Base-by-base conservation (phyloP, 2,888 invertebrate species). In the Caenorhabditis angaria region DNA sequence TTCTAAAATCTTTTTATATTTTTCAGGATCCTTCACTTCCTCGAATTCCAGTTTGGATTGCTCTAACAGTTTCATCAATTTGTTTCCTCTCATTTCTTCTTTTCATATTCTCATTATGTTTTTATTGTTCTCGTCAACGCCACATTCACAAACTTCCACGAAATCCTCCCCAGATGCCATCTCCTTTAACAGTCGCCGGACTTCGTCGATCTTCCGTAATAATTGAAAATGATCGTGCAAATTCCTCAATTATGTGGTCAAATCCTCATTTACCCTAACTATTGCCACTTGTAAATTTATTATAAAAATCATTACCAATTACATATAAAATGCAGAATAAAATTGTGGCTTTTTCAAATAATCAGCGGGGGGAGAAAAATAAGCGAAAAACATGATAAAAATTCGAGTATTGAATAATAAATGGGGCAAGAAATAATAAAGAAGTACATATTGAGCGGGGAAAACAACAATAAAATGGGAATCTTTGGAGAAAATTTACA, bases 101-200 rank as follows among this genome's bases (percentile, higher is more conserved):
- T 24, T 29, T 70, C 0, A 55, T 65, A 20, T 65, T 65, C 0
- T 62, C 70, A 1, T 6, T 65, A 0, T 48, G 65, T 47, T 65
- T 65, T n/a, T 65, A 62, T 48, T 55, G 61, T 12, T 29, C 64
- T 1, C 48, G 48, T 14, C 48, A 51, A 57, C 28, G 57, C 8
- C 32, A 29, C 0, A 18, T n/a, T 10, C 54, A 54, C 27, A 32
- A 35, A 18, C 32, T 32, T 12, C 51, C 24, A 28, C 27, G 27
- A 28, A 10, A 53, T 48, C 65, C 58, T 1, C 5, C 27, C 14
- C 25, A 27, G 55, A 60, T 60, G 60, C 64, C 61, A 12, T 58
- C 65, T 59, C 65, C 70, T 20, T 22, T 70, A 48, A 70, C 65
- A 32, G 70, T 70, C 12, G 61, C 65, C 41, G 59, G 70, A 61